Percentiles rank a stretch among this genome's conserved stretches.
phyloP scores from a whole-genome alignment of 2,113 vertebrate species.

The Nicator chloris region DNA sequence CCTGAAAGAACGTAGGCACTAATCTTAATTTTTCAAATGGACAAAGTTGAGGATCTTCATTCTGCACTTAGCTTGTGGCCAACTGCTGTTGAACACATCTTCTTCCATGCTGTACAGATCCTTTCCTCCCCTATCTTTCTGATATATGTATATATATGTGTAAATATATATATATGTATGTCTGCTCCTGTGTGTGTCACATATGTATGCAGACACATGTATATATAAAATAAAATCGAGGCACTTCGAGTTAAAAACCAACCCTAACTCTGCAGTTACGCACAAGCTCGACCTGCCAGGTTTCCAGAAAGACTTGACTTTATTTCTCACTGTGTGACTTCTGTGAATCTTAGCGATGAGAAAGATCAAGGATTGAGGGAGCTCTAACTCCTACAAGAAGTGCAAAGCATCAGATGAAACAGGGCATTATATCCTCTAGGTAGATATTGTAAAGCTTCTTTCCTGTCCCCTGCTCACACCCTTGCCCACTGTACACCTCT shows the following conservation, averaged over 20 bases:
- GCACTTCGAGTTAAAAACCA: not conserved
- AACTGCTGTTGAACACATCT: slow-evolving; percentile 20
- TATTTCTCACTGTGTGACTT: slow-evolving; percentile 34
- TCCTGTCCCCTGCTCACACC: not conserved
- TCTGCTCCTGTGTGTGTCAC: not conserved
- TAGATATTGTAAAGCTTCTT: not conserved
- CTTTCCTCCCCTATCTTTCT: not conserved
- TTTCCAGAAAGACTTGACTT: slow-evolving; percentile 49
- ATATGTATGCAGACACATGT: not conserved
- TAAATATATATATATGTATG: not conserved
- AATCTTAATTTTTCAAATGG: not conserved
- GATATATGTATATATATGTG: not conserved
- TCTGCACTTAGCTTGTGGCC: slow-evolving; percentile 36
- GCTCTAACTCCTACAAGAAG: not conserved
- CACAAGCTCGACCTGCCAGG: slow-evolving; percentile 21
- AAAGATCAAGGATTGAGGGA: not conserved
- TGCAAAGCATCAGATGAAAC: not conserved
- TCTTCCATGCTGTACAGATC: not conserved
- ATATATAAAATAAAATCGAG: not conserved
- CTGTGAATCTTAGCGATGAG: not conserved
- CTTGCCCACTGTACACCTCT: not conserved
- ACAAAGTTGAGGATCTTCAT: slow-evolving; percentile 43
- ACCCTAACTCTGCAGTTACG: slow-evolving; percentile 8
- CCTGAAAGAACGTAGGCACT: not conserved
- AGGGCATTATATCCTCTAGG: slow-evolving; percentile 36